Base-by-base conservation (phyloP, 2,797 vertebrate genomes). In the Platalea minor region DNA sequence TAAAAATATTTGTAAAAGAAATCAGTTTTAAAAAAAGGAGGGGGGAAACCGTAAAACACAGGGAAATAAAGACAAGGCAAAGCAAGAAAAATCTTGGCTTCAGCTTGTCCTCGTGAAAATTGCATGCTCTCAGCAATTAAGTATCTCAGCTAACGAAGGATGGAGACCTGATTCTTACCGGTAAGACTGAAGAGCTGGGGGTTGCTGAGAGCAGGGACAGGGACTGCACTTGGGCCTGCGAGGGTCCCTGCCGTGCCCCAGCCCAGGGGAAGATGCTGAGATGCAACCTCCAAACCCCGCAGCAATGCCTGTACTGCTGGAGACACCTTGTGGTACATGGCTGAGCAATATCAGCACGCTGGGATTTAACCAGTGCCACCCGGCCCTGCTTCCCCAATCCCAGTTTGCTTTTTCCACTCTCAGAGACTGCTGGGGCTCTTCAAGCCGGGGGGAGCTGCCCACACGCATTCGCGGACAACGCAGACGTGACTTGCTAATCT, bases 251-350 rank as follows among this genome's bases (percentile, higher is more conserved):
- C 31, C 3, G 2, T 46, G 69, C 29, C 53, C 43, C 68, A 87
- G 88, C 53, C 33, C 8, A 1, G n/a, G 20, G 13, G 69, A 15
- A 65, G 91, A 69, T 37, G 95, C 80, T 17, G 63, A 45, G 56
- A 15, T 29, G 60, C 80, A 35, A 4, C 35, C 43, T 23, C 48
- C 6, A 3, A 29, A 5, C 7, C 80, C 68, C 0, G 10, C 19
- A 21, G 64, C 84, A 8, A 78, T 78, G 91, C 45, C 69, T 65
- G 83, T 65, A 23, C 85, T 69, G 84, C 83, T 92, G 83, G 95
- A 59, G 95, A 97, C 96, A 80, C 93, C 97, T 97, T 70, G 95
- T 97, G 97, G 97, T 51, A 70, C 53, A 3, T 3, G 50, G 80
- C 28, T 37, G 50, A 13, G 78, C 59, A 67, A 53, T 5, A 48